Percentiles rank a stretch among this genome's conserved stretches.
Conservation (phyloP, 2,888 invertebrate genomes). For the Aporophyla lueneburgensis region DNA sequence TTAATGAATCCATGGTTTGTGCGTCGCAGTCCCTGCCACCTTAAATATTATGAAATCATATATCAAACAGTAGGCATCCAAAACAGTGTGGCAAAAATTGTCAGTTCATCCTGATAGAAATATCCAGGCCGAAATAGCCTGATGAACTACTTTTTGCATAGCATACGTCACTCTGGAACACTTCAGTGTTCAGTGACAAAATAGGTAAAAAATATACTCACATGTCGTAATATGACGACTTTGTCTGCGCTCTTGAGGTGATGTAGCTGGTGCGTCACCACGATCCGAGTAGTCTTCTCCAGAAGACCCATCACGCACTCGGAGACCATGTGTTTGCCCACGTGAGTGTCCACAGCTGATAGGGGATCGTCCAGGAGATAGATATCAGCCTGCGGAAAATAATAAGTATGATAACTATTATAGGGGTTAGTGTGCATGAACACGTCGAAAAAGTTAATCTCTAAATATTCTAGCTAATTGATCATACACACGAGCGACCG, state of each 20-base stretch:
- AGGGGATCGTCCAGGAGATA: constrained; percentile 95
- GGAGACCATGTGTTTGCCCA: constrained; percentile 93
- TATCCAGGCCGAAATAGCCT: no score
- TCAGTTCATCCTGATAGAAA: no score
- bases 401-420: neutral
- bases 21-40: no score
- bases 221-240: constrained; percentile 92
- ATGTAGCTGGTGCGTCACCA: constrained; percentile 97
- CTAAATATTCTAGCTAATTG: no score
- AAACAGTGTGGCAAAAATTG: neutral
- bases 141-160: neutral
- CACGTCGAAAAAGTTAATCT: no score
- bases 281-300: constrained; percentile 92
- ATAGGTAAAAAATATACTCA: constrained; percentile 76
- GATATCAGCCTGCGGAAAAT: constrained; percentile 91
- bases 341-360: constrained; percentile 94
- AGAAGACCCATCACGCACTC: constrained; percentile 92
- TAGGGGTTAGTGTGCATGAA: no score
- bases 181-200: neutral
- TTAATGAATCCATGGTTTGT: no score
- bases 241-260: constrained; percentile 92
- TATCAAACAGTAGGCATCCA: neutral
- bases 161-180: neutral
- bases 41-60: no score
- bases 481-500: no score